phyloP scores from a whole-genome alignment of 2,113 vertebrate species.

The Hydrolagus affinis region DNA sequence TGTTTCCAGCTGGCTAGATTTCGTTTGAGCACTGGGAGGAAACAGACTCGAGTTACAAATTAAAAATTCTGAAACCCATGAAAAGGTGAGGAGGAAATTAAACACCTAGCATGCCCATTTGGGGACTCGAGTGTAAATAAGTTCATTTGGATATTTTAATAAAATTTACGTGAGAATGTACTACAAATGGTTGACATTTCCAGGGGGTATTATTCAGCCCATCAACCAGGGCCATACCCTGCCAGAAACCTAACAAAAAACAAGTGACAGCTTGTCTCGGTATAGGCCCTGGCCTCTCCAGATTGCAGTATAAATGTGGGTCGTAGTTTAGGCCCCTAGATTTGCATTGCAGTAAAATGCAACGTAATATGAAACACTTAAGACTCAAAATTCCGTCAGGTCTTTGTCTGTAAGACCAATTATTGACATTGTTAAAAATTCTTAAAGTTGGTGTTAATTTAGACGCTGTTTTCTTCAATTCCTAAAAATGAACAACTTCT shows the following conservation, averaged over 20 bases:
- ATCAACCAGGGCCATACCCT: neutral
- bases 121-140: neutral
- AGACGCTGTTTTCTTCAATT: too few relatives aligned
- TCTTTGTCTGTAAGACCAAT: too few relatives aligned
- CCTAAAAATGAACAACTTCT: too few relatives aligned
- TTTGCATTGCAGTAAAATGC: neutral
- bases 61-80: neutral
- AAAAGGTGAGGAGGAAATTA: neutral
- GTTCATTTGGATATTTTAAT: neutral
- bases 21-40: neutral
- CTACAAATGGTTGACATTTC: neutral
- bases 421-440: too few relatives aligned
- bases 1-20: neutral
- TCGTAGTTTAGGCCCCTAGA: neutral
- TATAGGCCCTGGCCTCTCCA: neutral
- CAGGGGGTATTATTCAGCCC: neutral
- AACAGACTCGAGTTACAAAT: neutral
- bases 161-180: too few relatives aligned
- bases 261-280: neutral
- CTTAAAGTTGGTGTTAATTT: too few relatives aligned
- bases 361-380: too few relatives aligned
- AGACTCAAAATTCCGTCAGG: too few relatives aligned
- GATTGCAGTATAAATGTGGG: neutral
- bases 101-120: neutral
- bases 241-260: neutral